A percentile compares a stretch with the other conserved stretches of the same genome.
Conservation (phyloP, 2,888 invertebrate species). For the Drosophila mulleri region DNA sequence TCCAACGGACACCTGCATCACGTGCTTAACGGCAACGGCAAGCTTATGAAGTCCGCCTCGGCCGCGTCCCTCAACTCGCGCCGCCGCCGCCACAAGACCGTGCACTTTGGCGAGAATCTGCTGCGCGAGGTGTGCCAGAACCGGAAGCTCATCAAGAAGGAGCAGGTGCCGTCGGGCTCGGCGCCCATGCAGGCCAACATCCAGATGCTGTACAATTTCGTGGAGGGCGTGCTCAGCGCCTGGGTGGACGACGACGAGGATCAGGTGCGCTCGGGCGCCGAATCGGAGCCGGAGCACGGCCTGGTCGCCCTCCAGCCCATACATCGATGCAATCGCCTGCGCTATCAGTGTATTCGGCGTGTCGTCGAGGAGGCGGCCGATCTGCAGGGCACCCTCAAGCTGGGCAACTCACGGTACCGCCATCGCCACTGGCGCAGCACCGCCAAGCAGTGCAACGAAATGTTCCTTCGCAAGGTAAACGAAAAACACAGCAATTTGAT, state of each 20-base stretch:
- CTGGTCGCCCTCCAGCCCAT: constrained; percentile 84
- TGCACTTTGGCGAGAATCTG: constrained; percentile 91
- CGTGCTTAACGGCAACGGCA: constrained; percentile 62
- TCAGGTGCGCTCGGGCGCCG: constrained; percentile 90
- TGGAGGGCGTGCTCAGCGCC: constrained; percentile 91
- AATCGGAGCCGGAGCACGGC: constrained; percentile 90
- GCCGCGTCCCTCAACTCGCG: constrained; percentile 89
- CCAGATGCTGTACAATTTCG: constrained; percentile 92
- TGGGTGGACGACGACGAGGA: constrained; percentile 89
- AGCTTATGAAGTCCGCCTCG: constrained; percentile 86
- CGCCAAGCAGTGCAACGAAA: constrained; percentile 94
- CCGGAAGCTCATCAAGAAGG: constrained; percentile 87
- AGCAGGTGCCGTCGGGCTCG: constrained; percentile 84
- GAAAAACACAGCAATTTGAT: background rate
- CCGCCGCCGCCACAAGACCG: constrained; percentile 91
- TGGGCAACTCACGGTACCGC: constrained; percentile 90
- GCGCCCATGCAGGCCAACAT: constrained; percentile 90
- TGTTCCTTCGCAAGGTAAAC: constrained; percentile 93
- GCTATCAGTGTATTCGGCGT: constrained; percentile 89
- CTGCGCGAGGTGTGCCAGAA: constrained; percentile 91
- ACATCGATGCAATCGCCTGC: constrained; percentile 87
- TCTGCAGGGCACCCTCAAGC: constrained; percentile 88
- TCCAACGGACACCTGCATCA: constrained; percentile 62
- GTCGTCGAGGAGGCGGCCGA: constrained; percentile 90
- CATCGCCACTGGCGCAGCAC: constrained; percentile 95